These are phyloP conservation scores for Chaenodraco wilsoni DNA, from an alignment of 2,797 vertebrate genomes.

Conservation along the genomic window DNA sequence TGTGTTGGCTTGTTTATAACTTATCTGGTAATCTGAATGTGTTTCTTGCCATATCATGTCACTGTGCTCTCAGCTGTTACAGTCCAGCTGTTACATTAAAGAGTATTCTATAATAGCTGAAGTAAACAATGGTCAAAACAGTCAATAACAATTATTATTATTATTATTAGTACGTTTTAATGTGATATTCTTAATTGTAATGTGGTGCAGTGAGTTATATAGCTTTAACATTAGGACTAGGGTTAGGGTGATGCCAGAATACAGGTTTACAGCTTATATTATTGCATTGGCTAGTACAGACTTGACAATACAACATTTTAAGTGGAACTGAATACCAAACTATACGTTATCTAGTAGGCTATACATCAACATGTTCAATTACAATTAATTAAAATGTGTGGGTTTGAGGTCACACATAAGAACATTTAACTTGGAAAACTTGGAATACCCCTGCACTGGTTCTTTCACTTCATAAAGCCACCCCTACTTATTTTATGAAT, in stretches of 20 bases:
- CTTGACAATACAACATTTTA: no score
- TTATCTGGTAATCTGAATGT: not conserved
- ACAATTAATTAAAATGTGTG: not conserved
- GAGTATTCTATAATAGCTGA: not conserved
- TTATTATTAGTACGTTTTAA: not conserved
- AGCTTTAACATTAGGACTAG: not conserved
- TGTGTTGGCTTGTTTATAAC: not conserved
- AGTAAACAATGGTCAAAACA: not conserved
- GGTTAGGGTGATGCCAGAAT: no score
- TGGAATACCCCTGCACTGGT: not conserved
- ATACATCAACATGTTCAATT: slow-evolving; percentile 5
- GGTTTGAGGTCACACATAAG: slow-evolving; percentile 1
- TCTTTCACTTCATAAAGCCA: slow-evolving; percentile 14
- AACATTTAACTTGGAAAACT: not conserved
- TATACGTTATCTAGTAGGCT: no score
- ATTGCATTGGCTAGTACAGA: not conserved
- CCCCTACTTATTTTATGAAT: slow-evolving; percentile 35
- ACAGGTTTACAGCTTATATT: not conserved
- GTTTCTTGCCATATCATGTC: not conserved
- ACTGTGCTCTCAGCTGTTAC: not conserved
- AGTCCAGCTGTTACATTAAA: no score
- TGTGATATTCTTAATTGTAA: slow-evolving; percentile 9
- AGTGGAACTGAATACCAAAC: no score
- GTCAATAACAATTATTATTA: not conserved
- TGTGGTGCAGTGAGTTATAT: not conserved